Evolutionary conservation across 2,797 vertebrate species (phyloP).

Genomic region (Threskiornis aethiopicus): DNA sequence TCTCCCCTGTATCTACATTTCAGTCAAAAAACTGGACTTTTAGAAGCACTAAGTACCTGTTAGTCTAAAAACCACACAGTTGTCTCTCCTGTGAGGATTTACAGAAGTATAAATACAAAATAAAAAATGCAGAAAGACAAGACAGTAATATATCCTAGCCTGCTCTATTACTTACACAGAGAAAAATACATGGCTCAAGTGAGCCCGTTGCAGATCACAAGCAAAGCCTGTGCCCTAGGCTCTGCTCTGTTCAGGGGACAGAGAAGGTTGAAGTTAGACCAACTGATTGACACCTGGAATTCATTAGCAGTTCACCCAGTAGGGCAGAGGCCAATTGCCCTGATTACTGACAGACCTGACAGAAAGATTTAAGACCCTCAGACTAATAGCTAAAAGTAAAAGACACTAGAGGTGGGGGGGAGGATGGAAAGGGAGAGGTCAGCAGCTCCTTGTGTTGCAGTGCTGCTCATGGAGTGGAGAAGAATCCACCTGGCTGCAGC

Average conservation of each 20-base stretch:
- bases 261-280: not conserved
- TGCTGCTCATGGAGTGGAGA: not conserved
- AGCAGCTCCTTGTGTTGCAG: not conserved
- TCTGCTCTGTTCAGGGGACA: not conserved
- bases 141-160: not conserved
- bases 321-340: not conserved
- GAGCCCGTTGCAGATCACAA: not conserved
- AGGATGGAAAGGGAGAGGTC: not conserved
- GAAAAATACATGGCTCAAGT: rapidly evolving
- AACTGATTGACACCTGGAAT: not conserved
- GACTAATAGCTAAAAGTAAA: not conserved
- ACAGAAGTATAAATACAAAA: not conserved
- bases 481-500: not conserved
- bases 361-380: not conserved
- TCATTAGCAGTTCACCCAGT: not conserved
- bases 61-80: not conserved
- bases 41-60: not conserved
- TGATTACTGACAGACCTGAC: not conserved
- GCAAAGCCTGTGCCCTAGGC: not conserved
- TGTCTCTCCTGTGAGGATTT: not conserved
- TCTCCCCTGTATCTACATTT: not conserved
- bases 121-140: not conserved
- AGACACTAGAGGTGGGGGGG: not conserved
- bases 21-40: rapidly evolving
- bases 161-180: not conserved